Evolutionary conservation across 1,140 invertebrate genomes (phyloP), one percentile per base, ranked within the genome.

Genomic region (Radopholus similis): DNA sequence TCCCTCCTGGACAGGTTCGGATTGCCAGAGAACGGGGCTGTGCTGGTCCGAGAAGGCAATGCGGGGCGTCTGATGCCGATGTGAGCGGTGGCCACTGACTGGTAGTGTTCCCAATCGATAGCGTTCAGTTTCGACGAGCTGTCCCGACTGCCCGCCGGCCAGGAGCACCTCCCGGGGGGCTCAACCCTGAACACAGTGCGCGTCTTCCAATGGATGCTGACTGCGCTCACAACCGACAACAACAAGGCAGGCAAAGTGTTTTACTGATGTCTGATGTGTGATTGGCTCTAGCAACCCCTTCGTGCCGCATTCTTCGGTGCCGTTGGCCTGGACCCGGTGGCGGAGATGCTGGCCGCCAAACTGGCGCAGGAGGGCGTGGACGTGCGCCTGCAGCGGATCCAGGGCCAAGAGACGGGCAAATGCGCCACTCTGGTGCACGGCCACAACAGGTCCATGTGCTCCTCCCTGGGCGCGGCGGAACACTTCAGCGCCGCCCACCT

Each of bases 251-350:
- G 37, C n/a, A 21, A 60, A 62, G 26, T 23, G 38, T 32, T 32
- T 34, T 8, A 51, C 23, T 9, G 15, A 51, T 21, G 23, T 62
- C 28, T 28, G 30, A 18, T 70, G 28, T 13, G 21, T 5, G 3
- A 51, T 51, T 42, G 30, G 15, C 13, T 51, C 30, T 15, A 32
- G 47, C 3, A 21, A 26, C n/a, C n/a, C 9, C n/a, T 18, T 74
- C 90, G 47, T 1, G 49, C 88, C 96, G 94, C 94, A 87, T 97
- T 92, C 83, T 92, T 97, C 85, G 95, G 95, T 1, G 94, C 91
- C 80, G 91, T 98, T 13, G 94, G 93, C 0, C 87, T 89, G 71
- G 95, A 99, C 82, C 88, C 91, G 53, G 96, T 90, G 82, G 90
- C 92, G 0, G 85, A 90, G 72, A 95, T 93, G 72, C 84, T 99